A percentile compares a stretch with the other conserved stretches of the same genome.
phyloP scores from a whole-genome alignment of 2,888 invertebrate genomes.

The Podabrus alpinus region DNA sequence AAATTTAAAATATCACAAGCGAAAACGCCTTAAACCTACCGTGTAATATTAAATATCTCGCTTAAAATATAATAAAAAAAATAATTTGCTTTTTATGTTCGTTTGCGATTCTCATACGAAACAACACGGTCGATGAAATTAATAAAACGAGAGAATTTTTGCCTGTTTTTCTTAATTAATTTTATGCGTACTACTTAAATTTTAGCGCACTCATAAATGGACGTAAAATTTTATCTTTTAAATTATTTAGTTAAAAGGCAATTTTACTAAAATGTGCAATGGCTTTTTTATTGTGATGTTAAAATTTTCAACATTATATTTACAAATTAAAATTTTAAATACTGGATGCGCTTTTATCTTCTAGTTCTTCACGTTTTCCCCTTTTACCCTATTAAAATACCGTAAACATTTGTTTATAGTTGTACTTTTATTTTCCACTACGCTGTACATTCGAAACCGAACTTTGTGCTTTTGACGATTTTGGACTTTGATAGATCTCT shows the following conservation, averaged over 20 bases:
- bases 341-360: not conserved
- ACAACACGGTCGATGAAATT: not conserved
- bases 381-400: too few species aligned
- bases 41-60: not conserved
- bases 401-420: too few species aligned
- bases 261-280: not conserved
- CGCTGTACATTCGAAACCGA: too few species aligned
- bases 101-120: not conserved
- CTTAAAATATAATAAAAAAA: not conserved
- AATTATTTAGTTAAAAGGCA: not conserved
- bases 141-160: not conserved
- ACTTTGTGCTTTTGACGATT: too few species aligned
- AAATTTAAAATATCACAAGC: not conserved
- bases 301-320: not conserved
- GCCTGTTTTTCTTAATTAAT: conserved; percentile 1
- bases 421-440: too few species aligned
- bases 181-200: not conserved
- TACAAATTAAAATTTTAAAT: not conserved
- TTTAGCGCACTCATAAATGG: not conserved
- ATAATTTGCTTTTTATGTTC: not conserved
- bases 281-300: not conserved
- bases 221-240: not conserved
- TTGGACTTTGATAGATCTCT: too few species aligned
- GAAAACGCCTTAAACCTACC: not conserved
- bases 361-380: not conserved